phyloP scores from a whole-genome alignment of 2,888 invertebrate species.

The Drosophila limbata region DNA sequence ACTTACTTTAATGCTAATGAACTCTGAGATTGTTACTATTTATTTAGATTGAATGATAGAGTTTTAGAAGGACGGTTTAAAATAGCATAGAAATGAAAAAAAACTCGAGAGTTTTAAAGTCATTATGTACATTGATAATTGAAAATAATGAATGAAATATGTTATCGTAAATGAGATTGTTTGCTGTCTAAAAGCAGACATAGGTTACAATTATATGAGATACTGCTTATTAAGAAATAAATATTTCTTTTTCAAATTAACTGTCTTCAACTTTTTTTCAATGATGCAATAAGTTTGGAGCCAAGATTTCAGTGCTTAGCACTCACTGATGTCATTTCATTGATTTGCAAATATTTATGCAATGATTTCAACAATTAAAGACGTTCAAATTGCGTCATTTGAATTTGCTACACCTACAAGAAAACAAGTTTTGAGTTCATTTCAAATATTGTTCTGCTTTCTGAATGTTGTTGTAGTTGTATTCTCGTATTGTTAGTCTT shows the following conservation, averaged over 20 bases:
- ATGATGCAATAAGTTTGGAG: conserved; percentile 30
- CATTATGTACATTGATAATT: too few species aligned
- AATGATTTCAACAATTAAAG: conserved; percentile 45
- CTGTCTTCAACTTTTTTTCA: neutral
- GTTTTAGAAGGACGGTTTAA: too few species aligned
- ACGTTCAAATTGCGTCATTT: conserved; percentile 48
- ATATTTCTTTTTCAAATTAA: neutral
- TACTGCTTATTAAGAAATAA: neutral
- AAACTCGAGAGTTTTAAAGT: too few species aligned
- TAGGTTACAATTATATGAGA: neutral
- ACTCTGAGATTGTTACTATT: neutral
- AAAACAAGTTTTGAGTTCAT: conserved; percentile 62
- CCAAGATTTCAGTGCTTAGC: neutral
- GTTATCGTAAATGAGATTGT: neutral
- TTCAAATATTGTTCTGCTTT: conserved; percentile 45
- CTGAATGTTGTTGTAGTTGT: conserved; percentile 10
- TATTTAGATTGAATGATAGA: neutral
- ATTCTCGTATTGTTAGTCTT: neutral
- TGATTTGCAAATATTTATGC: conserved; percentile 42
- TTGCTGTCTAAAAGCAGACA: too few species aligned
- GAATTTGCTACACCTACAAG: conserved; percentile 8
- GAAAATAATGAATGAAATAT: too few species aligned
- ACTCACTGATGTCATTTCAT: conserved; percentile 58
- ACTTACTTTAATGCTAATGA: neutral
- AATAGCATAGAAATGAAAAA: too few species aligned